Conservation (phyloP, 2,113 vertebrate genomes). For the Thermophis baileyi region DNA sequence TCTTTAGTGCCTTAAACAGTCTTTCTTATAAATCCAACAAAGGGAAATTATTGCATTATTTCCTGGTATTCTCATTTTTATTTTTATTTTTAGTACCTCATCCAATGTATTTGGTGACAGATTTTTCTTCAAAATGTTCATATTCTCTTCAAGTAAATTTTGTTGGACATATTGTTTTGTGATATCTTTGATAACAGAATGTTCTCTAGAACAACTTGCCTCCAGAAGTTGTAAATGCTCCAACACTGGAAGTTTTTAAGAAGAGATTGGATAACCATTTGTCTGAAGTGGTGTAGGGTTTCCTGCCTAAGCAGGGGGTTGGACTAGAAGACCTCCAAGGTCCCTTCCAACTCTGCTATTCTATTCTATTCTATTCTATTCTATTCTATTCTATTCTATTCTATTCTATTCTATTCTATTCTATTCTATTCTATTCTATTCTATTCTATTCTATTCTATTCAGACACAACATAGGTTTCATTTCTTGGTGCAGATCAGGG, state of each 20-base stretch:
- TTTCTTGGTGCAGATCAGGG: background rate
- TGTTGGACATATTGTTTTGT: background rate
- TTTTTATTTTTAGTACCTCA: background rate
- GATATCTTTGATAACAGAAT: background rate
- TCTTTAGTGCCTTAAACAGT: background rate
- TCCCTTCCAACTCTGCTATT: no score
- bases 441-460: no score
- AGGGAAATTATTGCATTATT: background rate
- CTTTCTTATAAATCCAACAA: background rate
- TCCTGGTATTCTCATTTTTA: background rate
- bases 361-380: no score
- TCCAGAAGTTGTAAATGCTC: no score
- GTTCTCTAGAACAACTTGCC: background rate
- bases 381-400: no score
- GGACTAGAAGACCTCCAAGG: no score
- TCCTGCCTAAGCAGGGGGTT: no score
- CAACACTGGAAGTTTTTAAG: no score
- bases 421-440: no score
- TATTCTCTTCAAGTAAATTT: background rate
- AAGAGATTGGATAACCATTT: no score
- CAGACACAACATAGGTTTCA: background rate
- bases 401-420: no score
- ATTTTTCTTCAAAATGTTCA: background rate
- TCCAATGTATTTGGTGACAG: background rate
- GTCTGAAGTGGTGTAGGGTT: no score